Base-by-base conservation (phyloP, 1,140 invertebrate genomes). In the Anagrus nilaparvatae region DNA sequence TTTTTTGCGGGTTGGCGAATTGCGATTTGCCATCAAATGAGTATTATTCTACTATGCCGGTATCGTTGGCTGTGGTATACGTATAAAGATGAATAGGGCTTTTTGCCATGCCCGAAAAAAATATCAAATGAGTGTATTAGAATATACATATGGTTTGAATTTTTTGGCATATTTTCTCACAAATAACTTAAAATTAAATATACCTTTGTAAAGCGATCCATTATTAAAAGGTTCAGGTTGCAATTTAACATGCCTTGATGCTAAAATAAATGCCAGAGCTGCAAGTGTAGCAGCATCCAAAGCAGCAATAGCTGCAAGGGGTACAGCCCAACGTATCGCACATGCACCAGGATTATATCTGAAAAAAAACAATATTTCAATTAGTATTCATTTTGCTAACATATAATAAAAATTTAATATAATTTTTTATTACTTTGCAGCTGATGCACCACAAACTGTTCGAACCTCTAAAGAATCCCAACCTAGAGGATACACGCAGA, bases 301-400 rank as follows among this genome's bases (percentile, higher is more conserved):
- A 44, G 92, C 86, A 0, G 85, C 84, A 34, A 97, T 93, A 35
- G 91, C 83, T 10, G 91, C 91, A 43, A 98, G 71, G 5, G 95
- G 77, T 69, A 91, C 96, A 1, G 92, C 92, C 95, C 95, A 98
- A 48, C 92, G 77, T 13, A 98, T 77, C 25, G 80, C 81, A 61
- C 95, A 99, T 8, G 82, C 75, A 28, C 83, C 84, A 49, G 83
- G 68, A 49, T 75, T 67, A 58, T 79, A 87, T 20, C 71, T 67
- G 18, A 8, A 48, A 48, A 17, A 48, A 17, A 21, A 37, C 3
- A n/a, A n/a, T n/a, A n/a, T n/a, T n/a, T n/a, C n/a, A n/a, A n/a
- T n/a, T n/a, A n/a, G n/a, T n/a, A n/a, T n/a, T n/a, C n/a, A n/a
- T n/a, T n/a, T n/a, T n/a, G n/a, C n/a, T n/a, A n/a, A n/a, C n/a